Conservation (phyloP, 2,113 vertebrate species). For the Sapayoa aenigma region DNA sequence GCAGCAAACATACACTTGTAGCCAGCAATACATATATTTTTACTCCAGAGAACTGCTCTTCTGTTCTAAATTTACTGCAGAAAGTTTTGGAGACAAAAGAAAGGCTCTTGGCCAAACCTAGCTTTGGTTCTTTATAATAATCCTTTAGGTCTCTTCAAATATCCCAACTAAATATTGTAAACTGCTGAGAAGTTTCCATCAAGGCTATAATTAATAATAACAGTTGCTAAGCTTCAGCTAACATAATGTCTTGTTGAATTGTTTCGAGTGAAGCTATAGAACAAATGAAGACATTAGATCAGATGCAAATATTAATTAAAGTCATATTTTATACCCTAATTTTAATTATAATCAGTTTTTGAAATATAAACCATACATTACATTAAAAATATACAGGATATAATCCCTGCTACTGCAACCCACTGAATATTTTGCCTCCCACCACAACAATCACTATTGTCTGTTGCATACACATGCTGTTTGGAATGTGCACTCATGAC, state of each 20-base stretch:
- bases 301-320: constrained; percentile 65
- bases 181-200: constrained; percentile 63
- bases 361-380: constrained; percentile 53
- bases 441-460: constrained; percentile 51
- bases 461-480: neutral
- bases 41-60: constrained; percentile 70
- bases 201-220: constrained; percentile 56
- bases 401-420: constrained; percentile 59
- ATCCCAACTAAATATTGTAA: constrained; percentile 51
- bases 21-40: constrained; percentile 77
- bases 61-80: constrained; percentile 80
- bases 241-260: constrained; percentile 8
- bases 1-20: constrained; percentile 74
- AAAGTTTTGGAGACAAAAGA: constrained; percentile 75
- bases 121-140: constrained; percentile 64
- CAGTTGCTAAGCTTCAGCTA: constrained; percentile 47
- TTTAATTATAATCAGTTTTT: constrained; percentile 63
- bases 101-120: constrained; percentile 70
- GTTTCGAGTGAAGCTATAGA: constrained; percentile 35
- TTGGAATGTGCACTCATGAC: neutral
- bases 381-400: constrained; percentile 63
- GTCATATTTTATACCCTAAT: constrained; percentile 57
- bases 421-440: constrained; percentile 19
- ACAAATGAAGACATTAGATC: constrained; percentile 44
- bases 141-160: constrained; percentile 60